Evolutionary conservation across 92 coral and sea anemone species (phyloP).

Genomic region (Virgularia gustaviana): DNA sequence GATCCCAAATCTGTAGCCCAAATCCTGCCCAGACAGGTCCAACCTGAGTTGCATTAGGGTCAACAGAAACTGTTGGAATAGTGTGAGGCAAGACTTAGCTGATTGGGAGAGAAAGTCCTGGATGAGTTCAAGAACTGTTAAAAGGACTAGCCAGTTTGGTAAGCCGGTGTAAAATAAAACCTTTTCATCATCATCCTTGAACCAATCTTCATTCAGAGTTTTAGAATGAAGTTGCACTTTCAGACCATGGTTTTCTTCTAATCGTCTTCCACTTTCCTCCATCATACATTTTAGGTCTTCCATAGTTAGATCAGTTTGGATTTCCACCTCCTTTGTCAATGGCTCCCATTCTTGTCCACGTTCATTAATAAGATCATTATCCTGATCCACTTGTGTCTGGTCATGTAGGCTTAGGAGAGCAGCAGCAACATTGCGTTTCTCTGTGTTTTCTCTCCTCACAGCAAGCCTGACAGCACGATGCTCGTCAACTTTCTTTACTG

Average conservation of each 20-base stretch:
- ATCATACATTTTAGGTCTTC: background rate
- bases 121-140: conserved; percentile 29
- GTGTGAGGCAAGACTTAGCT: background rate
- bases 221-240: background rate
- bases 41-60: conserved; percentile 15
- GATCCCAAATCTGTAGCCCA: conserved; percentile 19
- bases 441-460: background rate
- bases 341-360: too few relatives aligned
- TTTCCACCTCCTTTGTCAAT: background rate
- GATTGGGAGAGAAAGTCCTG: conserved; percentile 19
- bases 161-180: conserved; percentile 44
- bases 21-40: conserved; percentile 21
- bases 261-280: background rate
- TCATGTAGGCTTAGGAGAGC: conserved; percentile 13
- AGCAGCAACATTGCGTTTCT: background rate
- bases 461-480: background rate
- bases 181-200: conserved; percentile 7
- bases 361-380: background rate
- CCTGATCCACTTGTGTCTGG: background rate
- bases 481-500: background rate
- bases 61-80: conserved; percentile 2
- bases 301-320: background rate
- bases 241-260: background rate
- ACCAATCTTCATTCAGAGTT: background rate
- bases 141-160: conserved; percentile 56